Evolutionary conservation across 2,113 vertebrate genomes (phyloP).

Genomic region (Solea solea): DNA sequence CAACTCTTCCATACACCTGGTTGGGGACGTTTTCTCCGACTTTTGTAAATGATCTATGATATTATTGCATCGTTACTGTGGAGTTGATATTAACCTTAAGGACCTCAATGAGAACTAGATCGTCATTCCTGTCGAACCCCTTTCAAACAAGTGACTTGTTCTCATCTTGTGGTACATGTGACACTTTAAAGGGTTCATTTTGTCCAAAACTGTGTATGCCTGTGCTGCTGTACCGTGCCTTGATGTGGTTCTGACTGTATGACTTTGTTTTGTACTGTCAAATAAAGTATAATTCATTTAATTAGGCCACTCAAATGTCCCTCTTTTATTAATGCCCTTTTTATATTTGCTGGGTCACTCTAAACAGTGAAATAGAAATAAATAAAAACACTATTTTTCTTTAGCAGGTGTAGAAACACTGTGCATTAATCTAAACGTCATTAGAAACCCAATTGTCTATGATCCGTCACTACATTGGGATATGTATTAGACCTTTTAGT

Average conservation of each 20-base stretch:
- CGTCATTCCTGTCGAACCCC: constrained; percentile 6
- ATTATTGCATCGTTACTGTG: constrained; percentile 53
- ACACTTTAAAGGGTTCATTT: constrained; percentile 47
- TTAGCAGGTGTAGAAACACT: too few species aligned
- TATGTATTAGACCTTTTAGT: too few species aligned
- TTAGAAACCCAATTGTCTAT: too few species aligned
- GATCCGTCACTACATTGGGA: too few species aligned
- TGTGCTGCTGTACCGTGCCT: constrained; percentile 71
- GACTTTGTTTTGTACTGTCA: constrained; percentile 70
- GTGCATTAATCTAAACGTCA: too few species aligned
- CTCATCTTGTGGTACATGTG: constrained; percentile 54
- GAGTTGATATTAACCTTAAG: constrained; percentile 55
- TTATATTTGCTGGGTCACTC: background rate
- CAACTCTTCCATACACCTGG: background rate
- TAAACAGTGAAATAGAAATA: too few species aligned
- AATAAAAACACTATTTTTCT: background rate
- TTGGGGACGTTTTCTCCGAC: background rate
- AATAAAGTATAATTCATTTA: constrained; percentile 63
- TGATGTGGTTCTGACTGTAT: constrained; percentile 69
- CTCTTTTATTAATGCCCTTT: background rate
- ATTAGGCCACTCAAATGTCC: constrained; percentile 29
- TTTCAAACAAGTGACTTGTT: constrained; percentile 30
- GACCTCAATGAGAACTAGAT: constrained; percentile 28
- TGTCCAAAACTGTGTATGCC: constrained; percentile 57
- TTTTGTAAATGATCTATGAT: background rate